These are phyloP conservation scores for Blastobasis lacticolella DNA, from an alignment of 2,888 invertebrate species.

Conservation along the genomic window DNA sequence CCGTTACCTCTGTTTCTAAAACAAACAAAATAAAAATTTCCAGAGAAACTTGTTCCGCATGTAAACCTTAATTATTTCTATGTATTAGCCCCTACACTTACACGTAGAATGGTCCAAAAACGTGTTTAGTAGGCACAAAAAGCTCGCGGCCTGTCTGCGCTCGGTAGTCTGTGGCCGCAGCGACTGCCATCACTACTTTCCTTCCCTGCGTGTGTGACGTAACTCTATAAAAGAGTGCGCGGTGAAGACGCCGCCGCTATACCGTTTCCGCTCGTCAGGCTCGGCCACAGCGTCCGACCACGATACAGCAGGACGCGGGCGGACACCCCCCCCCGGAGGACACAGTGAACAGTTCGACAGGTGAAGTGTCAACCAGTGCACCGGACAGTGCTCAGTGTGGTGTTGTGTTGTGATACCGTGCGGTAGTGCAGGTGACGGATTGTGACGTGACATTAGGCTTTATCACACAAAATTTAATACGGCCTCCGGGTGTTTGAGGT, in stretches of 20 bases:
- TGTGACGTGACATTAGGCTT: too few species aligned
- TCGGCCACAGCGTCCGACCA: slow-evolving; percentile 63
- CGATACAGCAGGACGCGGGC: slow-evolving; percentile 61
- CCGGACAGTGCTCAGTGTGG: slow-evolving; percentile 50
- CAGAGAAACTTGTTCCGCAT: neutral
- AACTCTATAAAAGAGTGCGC: slow-evolving; percentile 73
- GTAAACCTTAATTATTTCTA: neutral
- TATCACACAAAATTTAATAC: too few species aligned
- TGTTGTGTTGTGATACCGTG: slow-evolving; percentile 47
- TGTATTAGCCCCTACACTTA: neutral
- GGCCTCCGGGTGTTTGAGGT: too few species aligned
- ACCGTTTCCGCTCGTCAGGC: slow-evolving; percentile 70
- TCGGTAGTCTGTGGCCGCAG: slow-evolving; percentile 48
- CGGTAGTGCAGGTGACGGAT: too few species aligned
- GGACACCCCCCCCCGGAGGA: slow-evolving; percentile 67
- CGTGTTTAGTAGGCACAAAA: neutral
- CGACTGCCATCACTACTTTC: slow-evolving; percentile 70
- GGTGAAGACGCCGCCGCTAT: slow-evolving; percentile 71
- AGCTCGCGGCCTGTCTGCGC: slow-evolving; percentile 32
- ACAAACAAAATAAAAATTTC: neutral
- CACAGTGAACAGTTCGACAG: slow-evolving; percentile 57
- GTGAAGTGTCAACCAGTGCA: slow-evolving; percentile 49
- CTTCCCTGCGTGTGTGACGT: slow-evolving; percentile 70
- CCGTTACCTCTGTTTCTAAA: neutral
- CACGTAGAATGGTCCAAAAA: neutral